Base-by-base conservation (phyloP, 2,113 vertebrate genomes). In the Aegypius monachus region DNA sequence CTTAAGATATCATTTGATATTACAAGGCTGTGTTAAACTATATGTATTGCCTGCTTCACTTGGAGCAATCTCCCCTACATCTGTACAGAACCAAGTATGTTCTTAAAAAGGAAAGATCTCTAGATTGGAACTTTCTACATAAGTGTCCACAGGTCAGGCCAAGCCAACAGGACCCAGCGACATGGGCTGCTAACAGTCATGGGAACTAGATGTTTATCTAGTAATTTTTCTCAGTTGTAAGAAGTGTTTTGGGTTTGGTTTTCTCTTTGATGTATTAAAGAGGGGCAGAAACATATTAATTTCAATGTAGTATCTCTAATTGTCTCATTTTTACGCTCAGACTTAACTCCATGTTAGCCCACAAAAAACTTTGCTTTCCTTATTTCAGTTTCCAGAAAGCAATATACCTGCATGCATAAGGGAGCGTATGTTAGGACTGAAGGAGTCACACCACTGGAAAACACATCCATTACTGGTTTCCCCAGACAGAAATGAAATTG, bases 241-340 rank as follows among this genome's bases (percentile, higher is more conserved):
- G 36, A 77, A 78, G 8, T 47, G 2, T 9, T 79, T 70, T 27
- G 1, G 0, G 19, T 40, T 67, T 78, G 7, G 1, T 68, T 80
- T 74, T 71, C 6, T 59, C 8, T 67, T 84, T 59, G 14, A 21
- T 34, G 7, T 29, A 56, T 72, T 72, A 75, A 27, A 81, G 31
- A 70, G 18, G 14, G 9, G 29, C 0, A 3, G 5, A 52, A 62
- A 25, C 1, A 32, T 50, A 59, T 14, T 52, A 19, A 58, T 75
- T 77, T 78, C 73, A 50, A 3, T 42, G 27, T 27, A 27, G 10
- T 17, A 45, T 43, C 18, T 66, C 17, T 65, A 53, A 48, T 27
- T 3, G 16, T 70, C 16, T 71, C 5, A 38, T 63, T 88, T 86
- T 71, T 63, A 45, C 5, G 29, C 22, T 66, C 25, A 75, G 13